Percentiles rank a stretch among this genome's conserved stretches.
These are phyloP conservation scores for Lethocerus indicus DNA, from an alignment of 1,140 invertebrate genomes.

Conservation along the genomic window DNA sequence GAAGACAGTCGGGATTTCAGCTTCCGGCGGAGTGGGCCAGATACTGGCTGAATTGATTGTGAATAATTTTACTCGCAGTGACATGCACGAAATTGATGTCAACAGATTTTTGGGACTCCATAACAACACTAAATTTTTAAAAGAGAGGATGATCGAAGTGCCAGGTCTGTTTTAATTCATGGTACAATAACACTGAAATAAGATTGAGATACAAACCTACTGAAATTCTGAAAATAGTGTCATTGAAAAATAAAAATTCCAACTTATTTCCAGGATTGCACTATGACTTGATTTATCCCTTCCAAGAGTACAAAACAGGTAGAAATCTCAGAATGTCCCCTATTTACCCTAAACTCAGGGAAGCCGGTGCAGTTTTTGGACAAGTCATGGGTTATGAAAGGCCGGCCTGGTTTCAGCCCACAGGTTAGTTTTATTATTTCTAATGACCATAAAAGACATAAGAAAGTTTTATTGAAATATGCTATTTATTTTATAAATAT, in stretches of 20 bases:
- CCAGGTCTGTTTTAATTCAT: conserved; percentile 38
- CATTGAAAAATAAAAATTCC: not conserved
- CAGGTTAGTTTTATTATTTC: conserved; percentile 4
- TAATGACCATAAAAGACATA: too few species aligned
- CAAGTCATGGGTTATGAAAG: conserved; percentile 98
- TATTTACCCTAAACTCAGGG: conserved; percentile 80
- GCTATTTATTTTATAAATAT: too few species aligned
- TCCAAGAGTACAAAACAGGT: conserved; percentile 71
- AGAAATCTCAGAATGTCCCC: conserved; percentile 89
- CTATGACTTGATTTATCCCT: conserved; percentile 68
- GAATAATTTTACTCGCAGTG: conserved; percentile 60
- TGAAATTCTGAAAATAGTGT: not conserved
- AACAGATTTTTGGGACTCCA: conserved; percentile 86
- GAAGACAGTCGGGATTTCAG: conserved; percentile 84
- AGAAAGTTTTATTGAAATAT: too few species aligned
- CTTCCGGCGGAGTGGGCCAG: conserved; percentile 85
- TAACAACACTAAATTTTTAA: conserved; percentile 87
- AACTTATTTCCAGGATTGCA: conserved; percentile 36
- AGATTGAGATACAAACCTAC: not conserved
- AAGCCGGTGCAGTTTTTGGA: conserved; percentile 90
- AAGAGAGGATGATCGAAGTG: conserved; percentile 84
- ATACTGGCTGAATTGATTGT: conserved; percentile 79
- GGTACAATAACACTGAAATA: not conserved
- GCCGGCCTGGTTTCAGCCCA: conserved; percentile 73
- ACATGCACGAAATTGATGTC: conserved; percentile 84